Conservation (phyloP, 2,797 vertebrate genomes). For the Parauchenoglanis ngamensis region DNA sequence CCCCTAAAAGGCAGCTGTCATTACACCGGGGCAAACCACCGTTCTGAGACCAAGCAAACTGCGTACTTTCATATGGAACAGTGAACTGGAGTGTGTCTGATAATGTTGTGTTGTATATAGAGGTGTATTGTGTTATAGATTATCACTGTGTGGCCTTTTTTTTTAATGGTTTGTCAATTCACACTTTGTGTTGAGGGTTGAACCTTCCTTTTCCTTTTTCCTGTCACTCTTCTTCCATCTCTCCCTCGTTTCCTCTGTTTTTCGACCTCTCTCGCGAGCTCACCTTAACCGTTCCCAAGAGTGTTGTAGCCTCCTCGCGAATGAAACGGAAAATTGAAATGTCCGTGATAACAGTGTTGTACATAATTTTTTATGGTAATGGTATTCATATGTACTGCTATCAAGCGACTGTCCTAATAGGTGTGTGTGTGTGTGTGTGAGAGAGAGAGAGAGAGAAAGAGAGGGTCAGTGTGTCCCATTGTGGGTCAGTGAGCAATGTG, state of each 20-base stretch:
- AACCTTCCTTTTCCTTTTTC: neutral
- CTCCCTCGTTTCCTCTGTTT: neutral
- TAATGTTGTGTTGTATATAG: neutral
- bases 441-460: neutral
- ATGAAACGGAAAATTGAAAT: neutral
- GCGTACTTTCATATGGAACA: neutral
- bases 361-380: neutral
- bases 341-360: neutral
- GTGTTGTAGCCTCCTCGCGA: too few relatives aligned
- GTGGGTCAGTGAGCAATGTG: slow-evolving; percentile 10
- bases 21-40: neutral
- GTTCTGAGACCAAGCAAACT: neutral
- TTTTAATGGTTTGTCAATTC: neutral
- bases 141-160: neutral
- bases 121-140: neutral
- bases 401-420: neutral
- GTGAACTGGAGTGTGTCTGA: neutral
- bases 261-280: neutral
- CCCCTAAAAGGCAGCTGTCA: neutral
- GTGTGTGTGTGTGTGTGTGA: neutral
- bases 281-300: neutral
- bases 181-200: neutral
- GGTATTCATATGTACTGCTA: neutral
- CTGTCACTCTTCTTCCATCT: neutral
- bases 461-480: neutral